Evolutionary conservation across 2,888 invertebrate species (phyloP).

Genomic region (Heliconius aoede): DNA sequence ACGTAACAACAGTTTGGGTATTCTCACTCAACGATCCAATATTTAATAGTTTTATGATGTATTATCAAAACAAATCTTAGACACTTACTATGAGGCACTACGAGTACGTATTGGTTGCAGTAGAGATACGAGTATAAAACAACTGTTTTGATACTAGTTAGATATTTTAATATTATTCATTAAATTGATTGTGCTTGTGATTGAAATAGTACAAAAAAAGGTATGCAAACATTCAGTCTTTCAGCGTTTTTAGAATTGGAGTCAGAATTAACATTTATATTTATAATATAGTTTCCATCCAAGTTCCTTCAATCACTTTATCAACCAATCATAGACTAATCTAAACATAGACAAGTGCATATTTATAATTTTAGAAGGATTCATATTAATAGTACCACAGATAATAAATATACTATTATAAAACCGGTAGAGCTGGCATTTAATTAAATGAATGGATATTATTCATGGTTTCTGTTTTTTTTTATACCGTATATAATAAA

Average conservation of each 20-base stretch:
- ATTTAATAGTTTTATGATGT: conserved; percentile 85
- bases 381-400: conserved; percentile 8
- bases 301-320: not conserved
- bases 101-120: conserved; percentile 75
- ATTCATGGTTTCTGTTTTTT: conserved; percentile 55
- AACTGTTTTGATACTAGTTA: conserved; percentile 72
- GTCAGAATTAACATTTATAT: not conserved
- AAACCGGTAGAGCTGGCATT: conserved; percentile 58
- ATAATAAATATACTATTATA: conserved; percentile 28
- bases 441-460: conserved; percentile 56
- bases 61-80: conserved; percentile 84
- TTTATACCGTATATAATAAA: conserved; percentile 58
- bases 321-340: not conserved
- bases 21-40: conserved; percentile 84
- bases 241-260: not conserved
- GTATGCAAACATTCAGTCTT: not conserved
- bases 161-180: conserved; percentile 27
- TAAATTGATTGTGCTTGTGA: not conserved
- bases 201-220: no score
- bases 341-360: not conserved
- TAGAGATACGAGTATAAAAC: conserved; percentile 55
- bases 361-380: not conserved
- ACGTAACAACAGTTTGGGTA: conserved; percentile 76
- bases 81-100: conserved; percentile 76
- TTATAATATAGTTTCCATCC: not conserved